These are phyloP conservation scores for Myrmecobius fasciatus DNA, from an alignment of 2,113 vertebrate genomes.

Conservation along the genomic window DNA sequence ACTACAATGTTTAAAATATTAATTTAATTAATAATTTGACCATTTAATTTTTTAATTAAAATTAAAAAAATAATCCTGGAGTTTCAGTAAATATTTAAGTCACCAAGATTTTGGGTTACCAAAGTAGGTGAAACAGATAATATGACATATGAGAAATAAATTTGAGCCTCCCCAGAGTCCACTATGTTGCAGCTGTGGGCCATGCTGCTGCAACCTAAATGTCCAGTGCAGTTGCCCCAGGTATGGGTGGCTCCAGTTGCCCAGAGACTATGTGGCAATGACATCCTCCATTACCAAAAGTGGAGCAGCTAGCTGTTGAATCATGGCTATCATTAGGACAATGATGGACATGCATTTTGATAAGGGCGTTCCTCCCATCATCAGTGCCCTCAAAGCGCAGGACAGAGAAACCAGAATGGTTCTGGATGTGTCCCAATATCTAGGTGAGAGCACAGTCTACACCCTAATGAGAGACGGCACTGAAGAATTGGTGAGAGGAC, in stretches of 20 bases:
- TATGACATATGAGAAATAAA: not conserved
- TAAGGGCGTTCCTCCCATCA: constrained; percentile 94
- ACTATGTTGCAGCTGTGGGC: constrained; percentile 92
- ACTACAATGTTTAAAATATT: too few species aligned
- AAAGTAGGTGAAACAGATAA: not conserved
- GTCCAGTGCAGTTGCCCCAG: constrained; percentile 77
- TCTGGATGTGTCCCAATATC: constrained; percentile 96
- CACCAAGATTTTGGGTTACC: not conserved
- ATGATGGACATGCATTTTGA: constrained; percentile 99
- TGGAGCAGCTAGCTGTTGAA: constrained; percentile 85
- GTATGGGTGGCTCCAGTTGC: constrained; percentile 45
- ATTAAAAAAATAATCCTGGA: too few species aligned
- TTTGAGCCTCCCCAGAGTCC: constrained; percentile 60
- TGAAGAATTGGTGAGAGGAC: not conserved
- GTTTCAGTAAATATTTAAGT: not conserved
- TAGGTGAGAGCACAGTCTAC: constrained; percentile 86
- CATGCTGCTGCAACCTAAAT: constrained; percentile 83
- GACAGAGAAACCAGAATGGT: constrained; percentile 93
- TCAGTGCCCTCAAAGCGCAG: constrained; percentile 95
- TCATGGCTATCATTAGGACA: constrained; percentile 96
- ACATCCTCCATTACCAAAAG: constrained; percentile 81
- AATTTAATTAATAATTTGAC: too few species aligned
- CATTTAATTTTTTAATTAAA: too few species aligned
- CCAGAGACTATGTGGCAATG: too few species aligned
- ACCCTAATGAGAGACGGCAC: not conserved